phyloP scores from a whole-genome alignment of 2,888 invertebrate genomes.

The Elgonia sp. region DNA sequence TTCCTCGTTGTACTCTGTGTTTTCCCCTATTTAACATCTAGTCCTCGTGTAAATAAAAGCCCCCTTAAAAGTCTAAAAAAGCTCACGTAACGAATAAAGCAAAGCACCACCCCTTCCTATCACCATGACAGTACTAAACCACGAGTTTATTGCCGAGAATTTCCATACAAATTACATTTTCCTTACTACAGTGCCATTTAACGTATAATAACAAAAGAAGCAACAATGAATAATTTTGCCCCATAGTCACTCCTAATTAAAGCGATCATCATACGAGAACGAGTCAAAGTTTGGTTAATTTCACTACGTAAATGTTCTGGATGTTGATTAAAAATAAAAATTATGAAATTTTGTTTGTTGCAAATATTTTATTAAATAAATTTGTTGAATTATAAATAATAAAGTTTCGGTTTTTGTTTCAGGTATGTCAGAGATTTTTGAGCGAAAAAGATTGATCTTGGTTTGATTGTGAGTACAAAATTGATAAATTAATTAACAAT shows the following conservation, averaged over 20 bases:
- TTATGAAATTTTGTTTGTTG: no score
- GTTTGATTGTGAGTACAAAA: constrained; percentile 28
- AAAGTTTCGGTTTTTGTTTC: constrained; percentile 10
- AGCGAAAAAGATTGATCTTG: neutral
- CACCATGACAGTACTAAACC: constrained; percentile 73
- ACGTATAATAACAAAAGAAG: constrained; percentile 71
- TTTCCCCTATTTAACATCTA: constrained; percentile 65
- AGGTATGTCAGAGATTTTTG: constrained; percentile 21
- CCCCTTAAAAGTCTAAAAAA: constrained; percentile 63
- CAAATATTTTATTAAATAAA: neutral
- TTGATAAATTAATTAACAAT: constrained; percentile 9
- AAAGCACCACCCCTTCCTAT: constrained; percentile 63
- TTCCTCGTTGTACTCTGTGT: constrained; percentile 46
- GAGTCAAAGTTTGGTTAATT: constrained; percentile 16
- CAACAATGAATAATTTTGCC: constrained; percentile 63
- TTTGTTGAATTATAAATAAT: neutral
- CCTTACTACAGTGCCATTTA: constrained; percentile 64
- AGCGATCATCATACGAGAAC: constrained; percentile 23
- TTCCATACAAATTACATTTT: constrained; percentile 75
- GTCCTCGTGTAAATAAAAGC: constrained; percentile 60
- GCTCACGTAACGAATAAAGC: constrained; percentile 69
- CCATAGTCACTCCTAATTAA: constrained; percentile 51
- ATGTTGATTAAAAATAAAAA: no score
- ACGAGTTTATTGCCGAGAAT: constrained; percentile 71
- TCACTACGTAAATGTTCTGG: neutral